A percentile compares a stretch with the other conserved stretches of the same genome.
Evolutionary conservation across 2,888 invertebrate species (phyloP).

Genomic region (Tortrix viridana): DNA sequence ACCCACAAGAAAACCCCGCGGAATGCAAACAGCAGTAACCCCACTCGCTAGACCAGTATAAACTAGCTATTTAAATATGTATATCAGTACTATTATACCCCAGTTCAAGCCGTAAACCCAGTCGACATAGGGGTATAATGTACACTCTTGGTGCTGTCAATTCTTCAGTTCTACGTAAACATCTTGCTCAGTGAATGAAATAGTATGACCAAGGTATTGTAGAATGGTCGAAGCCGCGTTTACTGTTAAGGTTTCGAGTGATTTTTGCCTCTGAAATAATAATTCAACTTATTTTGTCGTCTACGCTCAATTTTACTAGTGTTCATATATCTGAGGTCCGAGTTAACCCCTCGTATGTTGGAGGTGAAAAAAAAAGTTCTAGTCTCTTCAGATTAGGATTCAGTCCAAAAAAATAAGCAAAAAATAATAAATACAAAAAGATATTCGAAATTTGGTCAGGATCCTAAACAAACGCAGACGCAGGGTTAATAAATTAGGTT

Average conservation of each 20-base stretch:
- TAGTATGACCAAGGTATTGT: background rate
- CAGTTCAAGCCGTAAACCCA: conserved; percentile 1
- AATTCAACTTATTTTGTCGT: too few relatives aligned
- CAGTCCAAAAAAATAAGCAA: too few relatives aligned
- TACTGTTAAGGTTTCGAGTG: background rate
- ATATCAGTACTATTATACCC: conserved; percentile 10
- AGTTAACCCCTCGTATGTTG: too few relatives aligned
- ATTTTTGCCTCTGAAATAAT: too few relatives aligned
- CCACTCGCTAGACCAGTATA: background rate
- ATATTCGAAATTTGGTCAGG: too few relatives aligned
- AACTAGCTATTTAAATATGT: conserved; percentile 1
- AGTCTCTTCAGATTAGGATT: too few relatives aligned
- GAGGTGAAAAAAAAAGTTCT: too few relatives aligned
- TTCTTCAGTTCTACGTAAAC: conserved; percentile 21
- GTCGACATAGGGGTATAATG: conserved; percentile 1
- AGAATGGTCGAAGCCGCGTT: background rate
- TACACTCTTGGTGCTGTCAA: conserved; percentile 33
- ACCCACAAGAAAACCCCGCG: conserved; percentile 73
- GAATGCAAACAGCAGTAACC: conserved; percentile 90
- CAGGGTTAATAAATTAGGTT: too few relatives aligned
- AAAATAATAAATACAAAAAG: too few relatives aligned
- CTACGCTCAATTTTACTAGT: too few relatives aligned
- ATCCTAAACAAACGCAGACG: too few relatives aligned
- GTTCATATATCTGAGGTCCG: too few relatives aligned
- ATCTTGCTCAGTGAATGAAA: background rate